Base-by-base conservation (phyloP, 2,888 invertebrate genomes). In the Erpobdella octoculata region DNA sequence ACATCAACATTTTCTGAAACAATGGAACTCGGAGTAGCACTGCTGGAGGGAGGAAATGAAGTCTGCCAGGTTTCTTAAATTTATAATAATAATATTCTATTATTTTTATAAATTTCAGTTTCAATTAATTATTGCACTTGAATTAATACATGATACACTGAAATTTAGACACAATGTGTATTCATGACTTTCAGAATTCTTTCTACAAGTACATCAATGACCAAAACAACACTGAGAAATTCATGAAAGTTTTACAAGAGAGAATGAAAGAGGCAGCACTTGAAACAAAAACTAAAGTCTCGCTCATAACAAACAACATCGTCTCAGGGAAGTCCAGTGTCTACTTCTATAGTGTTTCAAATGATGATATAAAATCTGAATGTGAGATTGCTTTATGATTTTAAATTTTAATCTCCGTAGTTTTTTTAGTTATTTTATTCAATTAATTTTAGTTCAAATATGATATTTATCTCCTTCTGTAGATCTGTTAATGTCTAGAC, bases 251-350 rank as follows among this genome's bases (percentile, higher is more conserved):
- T 4, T 3, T 69, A 31, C 31, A 41, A 5, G 69, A 69, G 48
- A 31, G 69, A 69, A 48, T 69, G 53, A 69, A 69, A 21, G 69
- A 69, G 25, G 69, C 69, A 12, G 31, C 53, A 58, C 33, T 58
- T 53, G 69, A 69, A 18, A 58, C 37, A 58, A 69, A 69, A 35
- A 35, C 53, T 9, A 69, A 69, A 28, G 69, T 58, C 9, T 48
- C 46, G 25, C 33, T 69, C 69, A 69, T 69, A 53, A 69, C 69
- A 15, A 69, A 69, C 58, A 48, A 69, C 69, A 69, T 69, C 48
- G 69, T 69, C 35, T 69, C 69, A 9, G 69, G 69, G 6, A 69
- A 69, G 33, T 69, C 69, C 6, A 69, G 69, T 36, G n/a, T 69
- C 53, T 53, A 58, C 21, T 33, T 58, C 15, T 53, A 69, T 28